Evolutionary conservation across 1,140 invertebrate species (phyloP), one percentile per base, ranked within the genome.

Genomic region (Paracyclopina nana): DNA sequence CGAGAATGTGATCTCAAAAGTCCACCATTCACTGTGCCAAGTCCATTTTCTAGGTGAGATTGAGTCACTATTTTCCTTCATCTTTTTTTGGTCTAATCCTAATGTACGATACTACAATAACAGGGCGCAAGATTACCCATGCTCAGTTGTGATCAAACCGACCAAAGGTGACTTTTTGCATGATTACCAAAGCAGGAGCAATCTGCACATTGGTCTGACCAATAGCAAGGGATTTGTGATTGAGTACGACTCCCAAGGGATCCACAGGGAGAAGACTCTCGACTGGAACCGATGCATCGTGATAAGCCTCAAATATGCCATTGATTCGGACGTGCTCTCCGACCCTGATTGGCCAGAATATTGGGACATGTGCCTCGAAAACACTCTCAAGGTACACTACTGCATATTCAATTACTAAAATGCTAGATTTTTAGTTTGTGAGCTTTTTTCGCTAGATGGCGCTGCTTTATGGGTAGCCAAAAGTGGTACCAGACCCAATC

Each of bases 201-300:
- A 82, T 68, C 70, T 84, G 43, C 80, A 84, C 62, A 82, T 83
- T 63, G 80, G 79, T 34, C 72, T 84, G 50, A 82, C 79, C 40
- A 77, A 75, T 57, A 80, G 77, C 44, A 68, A 68, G 53, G 78
- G 79, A 43, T 68, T 67, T 60, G 76, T 82, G 16, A 72, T 79
- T 52, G 80, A 82, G 66, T 83, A 78, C 64, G 78, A 81, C 69
- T 71, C 70, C 56, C 65, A 75, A 57, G 81, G 81, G 20, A 66
- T 82, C 11, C 68, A 65, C 54, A 62, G 57, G 54, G 69, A 70
- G 34, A 51, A 60, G 61, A 66, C 68, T 61, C 60, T 62, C 61
- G 61, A 70, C 59, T 81, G 78, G 78, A 68, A 70, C 54, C 75
- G 80, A 62, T 80, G 78, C 62, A 62, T 83, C 34, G 61, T 78